phyloP scores from a whole-genome alignment of 2,888 invertebrate species.

The Pasiphila rectangulata region DNA sequence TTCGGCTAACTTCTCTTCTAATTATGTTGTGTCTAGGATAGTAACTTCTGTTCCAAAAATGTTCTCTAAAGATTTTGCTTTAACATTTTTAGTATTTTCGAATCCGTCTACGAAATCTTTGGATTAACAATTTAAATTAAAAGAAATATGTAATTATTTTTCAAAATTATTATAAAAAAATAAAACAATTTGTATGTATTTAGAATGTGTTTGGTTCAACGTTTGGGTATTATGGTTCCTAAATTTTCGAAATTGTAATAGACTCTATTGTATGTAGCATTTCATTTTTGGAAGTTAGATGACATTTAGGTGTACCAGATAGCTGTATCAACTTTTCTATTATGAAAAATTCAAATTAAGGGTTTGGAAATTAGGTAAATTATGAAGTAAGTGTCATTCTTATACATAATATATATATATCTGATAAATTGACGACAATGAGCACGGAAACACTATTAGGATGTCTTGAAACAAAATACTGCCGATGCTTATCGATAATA shows the following conservation, averaged over 20 bases:
- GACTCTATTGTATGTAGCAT: constrained; percentile 78
- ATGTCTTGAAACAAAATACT: constrained; percentile 69
- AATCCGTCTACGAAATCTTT: constrained; percentile 78
- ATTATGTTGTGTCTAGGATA: constrained; percentile 67
- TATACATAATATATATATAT: constrained; percentile 46
- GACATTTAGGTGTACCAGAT: constrained; percentile 79
- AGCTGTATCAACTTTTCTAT: constrained; percentile 80
- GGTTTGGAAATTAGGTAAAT: constrained; percentile 71
- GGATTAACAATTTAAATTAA: constrained; percentile 67
- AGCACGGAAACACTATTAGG: constrained; percentile 79
- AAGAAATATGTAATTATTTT: constrained; percentile 74
- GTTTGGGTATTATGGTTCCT: constrained; percentile 82
- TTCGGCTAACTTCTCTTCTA: constrained; percentile 64
- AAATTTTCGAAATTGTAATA: constrained; percentile 82
- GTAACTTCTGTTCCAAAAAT: constrained; percentile 68
- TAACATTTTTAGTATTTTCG: constrained; percentile 69
- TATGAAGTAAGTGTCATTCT: constrained; percentile 72
- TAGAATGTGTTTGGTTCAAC: constrained; percentile 75
- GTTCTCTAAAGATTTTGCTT: constrained; percentile 66
- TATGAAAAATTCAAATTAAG: constrained; percentile 67
- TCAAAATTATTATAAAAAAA: constrained; percentile 75
- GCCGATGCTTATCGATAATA: constrained; percentile 68
- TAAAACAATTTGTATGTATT: constrained; percentile 66
- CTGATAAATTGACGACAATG: constrained; percentile 64
- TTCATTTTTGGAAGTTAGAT: constrained; percentile 75